These are phyloP conservation scores for Ceyx melanurus DNA, from an alignment of 2,113 vertebrate genomes.

Conservation along the genomic window DNA sequence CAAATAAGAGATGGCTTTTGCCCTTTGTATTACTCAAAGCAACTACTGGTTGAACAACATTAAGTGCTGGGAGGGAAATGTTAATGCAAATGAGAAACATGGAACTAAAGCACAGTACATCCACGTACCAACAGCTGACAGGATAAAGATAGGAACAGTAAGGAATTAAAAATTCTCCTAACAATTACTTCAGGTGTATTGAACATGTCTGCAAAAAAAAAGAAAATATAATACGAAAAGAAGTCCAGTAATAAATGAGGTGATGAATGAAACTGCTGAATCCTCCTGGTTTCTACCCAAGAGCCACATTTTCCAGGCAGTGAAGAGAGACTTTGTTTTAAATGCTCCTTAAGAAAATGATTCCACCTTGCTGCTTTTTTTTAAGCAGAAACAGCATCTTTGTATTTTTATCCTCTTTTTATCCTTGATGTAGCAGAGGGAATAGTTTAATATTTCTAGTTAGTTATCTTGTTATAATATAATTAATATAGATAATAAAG, in stretches of 20 bases:
- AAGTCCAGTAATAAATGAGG: background rate
- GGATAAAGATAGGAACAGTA: background rate
- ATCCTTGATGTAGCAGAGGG: background rate
- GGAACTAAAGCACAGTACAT: background rate
- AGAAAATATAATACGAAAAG: background rate
- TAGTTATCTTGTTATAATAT: background rate
- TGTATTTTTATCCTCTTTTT: background rate
- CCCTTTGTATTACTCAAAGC: background rate
- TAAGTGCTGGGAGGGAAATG: background rate
- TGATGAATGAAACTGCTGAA: background rate
- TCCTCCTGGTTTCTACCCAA: background rate
- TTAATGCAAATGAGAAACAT: background rate
- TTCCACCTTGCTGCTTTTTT: background rate
- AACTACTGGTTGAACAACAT: background rate
- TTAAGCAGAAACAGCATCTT: background rate
- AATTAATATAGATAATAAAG: background rate
- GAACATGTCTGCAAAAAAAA: background rate
- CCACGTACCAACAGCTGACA: background rate
- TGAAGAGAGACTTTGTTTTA: background rate
- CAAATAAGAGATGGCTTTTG: background rate
- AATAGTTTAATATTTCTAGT: background rate
- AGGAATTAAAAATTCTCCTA: background rate
- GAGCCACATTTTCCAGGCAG: background rate
- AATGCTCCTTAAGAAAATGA: background rate
- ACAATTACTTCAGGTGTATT: background rate